phyloP scores from a whole-genome alignment of 2,113 vertebrate species.

The Corythornis vintsioides region DNA sequence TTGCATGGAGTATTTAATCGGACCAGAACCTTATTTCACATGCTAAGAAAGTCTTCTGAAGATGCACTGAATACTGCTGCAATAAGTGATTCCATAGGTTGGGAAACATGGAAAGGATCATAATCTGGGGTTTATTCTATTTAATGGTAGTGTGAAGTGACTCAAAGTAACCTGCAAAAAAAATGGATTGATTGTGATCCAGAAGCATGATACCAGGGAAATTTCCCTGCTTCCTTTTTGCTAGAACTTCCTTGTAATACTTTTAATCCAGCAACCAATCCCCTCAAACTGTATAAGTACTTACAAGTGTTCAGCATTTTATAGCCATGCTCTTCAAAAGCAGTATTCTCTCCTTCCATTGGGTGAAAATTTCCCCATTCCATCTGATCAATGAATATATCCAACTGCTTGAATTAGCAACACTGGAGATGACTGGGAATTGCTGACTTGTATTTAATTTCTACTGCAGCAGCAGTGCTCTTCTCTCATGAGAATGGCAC shows the following conservation, averaged over 20 bases:
- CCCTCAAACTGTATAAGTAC: not conserved
- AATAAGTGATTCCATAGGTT: not conserved
- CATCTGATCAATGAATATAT: not conserved
- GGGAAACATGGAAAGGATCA: not conserved
- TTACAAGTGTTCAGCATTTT: not conserved
- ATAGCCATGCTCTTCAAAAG: not conserved
- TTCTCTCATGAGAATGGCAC: not conserved
- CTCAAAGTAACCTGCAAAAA: not conserved
- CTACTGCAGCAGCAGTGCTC: not conserved
- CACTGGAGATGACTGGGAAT: not conserved
- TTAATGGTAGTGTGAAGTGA: not conserved
- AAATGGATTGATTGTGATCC: not conserved
- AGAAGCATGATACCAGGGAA: not conserved
- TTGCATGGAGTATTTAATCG: not conserved
- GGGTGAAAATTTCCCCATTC: not conserved
- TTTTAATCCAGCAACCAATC: not conserved
- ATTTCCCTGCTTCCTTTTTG: not conserved
- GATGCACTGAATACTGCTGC: not conserved
- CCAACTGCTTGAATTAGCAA: not conserved
- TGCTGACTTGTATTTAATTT: slow-evolving; percentile 4
- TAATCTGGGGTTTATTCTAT: not conserved
- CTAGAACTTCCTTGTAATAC: not conserved
- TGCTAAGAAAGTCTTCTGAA: not conserved
- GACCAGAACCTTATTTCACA: not conserved
- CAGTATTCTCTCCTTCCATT: not conserved